These are phyloP conservation scores for Pangasius djambal DNA, from an alignment of 2,797 vertebrate species.

Conservation along the genomic window DNA sequence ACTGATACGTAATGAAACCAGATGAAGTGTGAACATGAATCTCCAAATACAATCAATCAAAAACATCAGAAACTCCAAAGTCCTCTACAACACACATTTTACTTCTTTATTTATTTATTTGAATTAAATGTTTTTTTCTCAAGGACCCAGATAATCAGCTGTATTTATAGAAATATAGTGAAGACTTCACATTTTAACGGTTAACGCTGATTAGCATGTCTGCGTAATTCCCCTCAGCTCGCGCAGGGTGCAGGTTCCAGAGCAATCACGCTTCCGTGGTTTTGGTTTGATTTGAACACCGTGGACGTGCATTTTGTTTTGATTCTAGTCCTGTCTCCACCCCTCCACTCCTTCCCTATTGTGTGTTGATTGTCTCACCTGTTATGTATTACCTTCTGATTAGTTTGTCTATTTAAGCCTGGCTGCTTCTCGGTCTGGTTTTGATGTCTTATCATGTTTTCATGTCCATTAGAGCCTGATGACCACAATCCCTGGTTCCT, in stretches of 20 bases:
- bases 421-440: not conserved
- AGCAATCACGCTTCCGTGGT: not conserved
- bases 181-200: not conserved
- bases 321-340: not conserved
- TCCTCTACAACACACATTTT: too few relatives aligned
- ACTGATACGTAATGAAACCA: not conserved
- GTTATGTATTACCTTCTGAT: not conserved
- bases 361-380: not conserved
- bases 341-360: not conserved
- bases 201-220: not conserved
- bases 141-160: not conserved
- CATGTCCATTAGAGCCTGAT: not conserved
- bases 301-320: not conserved
- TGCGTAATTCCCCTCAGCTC: not conserved
- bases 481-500: not conserved
- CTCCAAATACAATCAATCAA: not conserved
- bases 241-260: not conserved
- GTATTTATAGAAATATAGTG: not conserved
- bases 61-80: not conserved
- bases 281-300: not conserved
- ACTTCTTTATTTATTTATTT: not conserved
- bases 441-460: not conserved
- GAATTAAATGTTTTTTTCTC: not conserved
- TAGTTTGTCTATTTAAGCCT: not conserved
- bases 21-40: not conserved